A percentile compares a stretch with the other conserved stretches of the same genome.
phyloP scores from a whole-genome alignment of 1,140 invertebrate species.

The Aphaenogaster ashmeadi region DNA sequence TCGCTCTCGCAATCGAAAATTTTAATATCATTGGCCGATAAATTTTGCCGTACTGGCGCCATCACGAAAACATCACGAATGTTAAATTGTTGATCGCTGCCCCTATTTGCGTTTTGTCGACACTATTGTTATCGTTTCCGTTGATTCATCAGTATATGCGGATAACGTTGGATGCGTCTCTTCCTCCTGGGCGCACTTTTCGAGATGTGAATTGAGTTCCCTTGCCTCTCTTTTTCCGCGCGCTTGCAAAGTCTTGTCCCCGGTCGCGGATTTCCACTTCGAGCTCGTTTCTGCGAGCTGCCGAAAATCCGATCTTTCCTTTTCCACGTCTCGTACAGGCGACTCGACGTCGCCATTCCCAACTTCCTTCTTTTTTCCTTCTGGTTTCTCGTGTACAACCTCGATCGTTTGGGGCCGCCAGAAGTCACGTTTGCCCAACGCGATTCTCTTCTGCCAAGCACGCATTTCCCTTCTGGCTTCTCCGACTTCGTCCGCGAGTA shows the following conservation, averaged over 20 bases:
- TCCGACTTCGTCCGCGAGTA: constrained; percentile 31
- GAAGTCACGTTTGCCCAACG: constrained; percentile 15
- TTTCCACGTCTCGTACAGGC: neutral
- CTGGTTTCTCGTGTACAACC: constrained; percentile 12
- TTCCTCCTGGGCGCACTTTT: neutral
- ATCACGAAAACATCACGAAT: constrained; percentile 1
- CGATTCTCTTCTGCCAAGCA: constrained; percentile 41
- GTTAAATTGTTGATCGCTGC: constrained; percentile 31
- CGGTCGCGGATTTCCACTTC: neutral
- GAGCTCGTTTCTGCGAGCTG: constrained; percentile 30
- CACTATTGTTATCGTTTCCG: neutral
- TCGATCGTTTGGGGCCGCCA: neutral
- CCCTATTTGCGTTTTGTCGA: neutral
- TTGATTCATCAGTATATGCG: neutral
- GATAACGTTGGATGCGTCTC: neutral
- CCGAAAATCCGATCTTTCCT: constrained; percentile 45
- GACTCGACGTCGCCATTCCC: constrained; percentile 26
- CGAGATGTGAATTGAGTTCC: constrained; percentile 1
- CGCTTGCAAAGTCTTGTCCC: neutral
- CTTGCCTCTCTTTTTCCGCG: neutral
- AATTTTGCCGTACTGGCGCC: neutral
- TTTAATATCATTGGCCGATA: neutral
- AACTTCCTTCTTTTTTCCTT: constrained; percentile 29
- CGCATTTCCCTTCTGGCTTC: constrained; percentile 48
- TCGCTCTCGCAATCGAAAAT: neutral